Evolutionary conservation across 1,140 invertebrate genomes (phyloP).

Genomic region (Rhynchophorus ferrugineus): DNA sequence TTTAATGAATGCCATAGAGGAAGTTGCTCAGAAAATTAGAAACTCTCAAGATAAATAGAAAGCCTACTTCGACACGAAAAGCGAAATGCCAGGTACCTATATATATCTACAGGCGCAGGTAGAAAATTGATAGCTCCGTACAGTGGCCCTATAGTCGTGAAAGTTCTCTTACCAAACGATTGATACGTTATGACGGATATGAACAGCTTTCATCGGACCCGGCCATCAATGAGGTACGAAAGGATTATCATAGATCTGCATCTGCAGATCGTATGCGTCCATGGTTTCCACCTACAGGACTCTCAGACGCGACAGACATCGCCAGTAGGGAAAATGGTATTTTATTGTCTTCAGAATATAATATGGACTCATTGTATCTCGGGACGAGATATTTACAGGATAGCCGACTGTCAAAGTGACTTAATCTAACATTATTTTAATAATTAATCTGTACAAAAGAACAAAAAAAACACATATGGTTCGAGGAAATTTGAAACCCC

Average conservation of each 20-base stretch:
- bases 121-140: constrained; percentile 26
- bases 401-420: constrained; percentile 4
- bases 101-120: constrained; percentile 21
- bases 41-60: constrained; percentile 3
- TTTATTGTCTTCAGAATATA: neutral
- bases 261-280: constrained; percentile 15
- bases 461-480: too few relatives aligned
- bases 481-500: too few relatives aligned
- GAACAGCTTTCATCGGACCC: neutral
- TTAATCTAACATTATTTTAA: too few relatives aligned
- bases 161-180: constrained; percentile 18
- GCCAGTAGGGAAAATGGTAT: constrained; percentile 8
- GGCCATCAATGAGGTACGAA: neutral
- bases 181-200: constrained; percentile 25
- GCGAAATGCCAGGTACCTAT: constrained; percentile 3
- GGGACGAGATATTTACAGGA: constrained; percentile 11
- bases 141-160: constrained; percentile 24
- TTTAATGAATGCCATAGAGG: neutral
- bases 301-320: constrained; percentile 7
- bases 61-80: neutral
- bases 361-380: too few relatives aligned
- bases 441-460: too few relatives aligned
- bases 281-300: constrained; percentile 9
- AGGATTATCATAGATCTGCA: constrained; percentile 1
- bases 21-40: neutral